phyloP scores from a whole-genome alignment of 2,888 invertebrate genomes.

The Dastarcus helophoroides region DNA sequence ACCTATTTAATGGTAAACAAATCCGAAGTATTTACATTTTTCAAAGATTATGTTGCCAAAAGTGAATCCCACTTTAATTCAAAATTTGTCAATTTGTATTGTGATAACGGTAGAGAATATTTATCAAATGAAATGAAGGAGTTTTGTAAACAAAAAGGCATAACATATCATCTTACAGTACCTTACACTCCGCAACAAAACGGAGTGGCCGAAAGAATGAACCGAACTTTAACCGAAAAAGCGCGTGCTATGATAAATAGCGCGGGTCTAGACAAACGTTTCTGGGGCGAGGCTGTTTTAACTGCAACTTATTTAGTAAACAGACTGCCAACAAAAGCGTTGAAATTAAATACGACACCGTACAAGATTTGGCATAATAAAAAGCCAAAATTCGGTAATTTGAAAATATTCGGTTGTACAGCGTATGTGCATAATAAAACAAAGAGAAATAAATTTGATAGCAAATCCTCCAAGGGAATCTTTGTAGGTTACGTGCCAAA shows the following conservation, averaged over 20 bases:
- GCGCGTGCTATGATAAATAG: slow-evolving; percentile 25
- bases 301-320: slow-evolving; percentile 27
- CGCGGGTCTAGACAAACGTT: slow-evolving; percentile 15
- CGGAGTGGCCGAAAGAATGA: slow-evolving; percentile 29
- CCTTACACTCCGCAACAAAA: slow-evolving; percentile 29
- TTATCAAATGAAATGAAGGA: slow-evolving; percentile 23
- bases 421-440: slow-evolving; percentile 26
- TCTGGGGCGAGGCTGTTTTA: slow-evolving; percentile 14
- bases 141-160: slow-evolving; percentile 23
- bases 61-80: too few relatives aligned
- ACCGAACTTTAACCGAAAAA: slow-evolving; percentile 27
- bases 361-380: slow-evolving; percentile 27
- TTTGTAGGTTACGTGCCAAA: slow-evolving; percentile 26
- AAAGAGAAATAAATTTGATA: slow-evolving; percentile 24
- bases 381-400: slow-evolving; percentile 23
- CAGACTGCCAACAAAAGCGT: slow-evolving; percentile 22
- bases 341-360: slow-evolving; percentile 24
- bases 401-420: slow-evolving; percentile 25
- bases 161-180: slow-evolving; percentile 27
- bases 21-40: too few relatives aligned
- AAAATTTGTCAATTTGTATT: slow-evolving; percentile 11
- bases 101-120: slow-evolving; percentile 25
- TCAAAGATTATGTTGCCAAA: too few relatives aligned
- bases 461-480: slow-evolving; percentile 28
- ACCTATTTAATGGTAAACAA: too few relatives aligned